Evolutionary conservation across 1,140 invertebrate genomes (phyloP), one percentile per base, ranked within the genome.

Genomic region (Drosophila azteca): DNA sequence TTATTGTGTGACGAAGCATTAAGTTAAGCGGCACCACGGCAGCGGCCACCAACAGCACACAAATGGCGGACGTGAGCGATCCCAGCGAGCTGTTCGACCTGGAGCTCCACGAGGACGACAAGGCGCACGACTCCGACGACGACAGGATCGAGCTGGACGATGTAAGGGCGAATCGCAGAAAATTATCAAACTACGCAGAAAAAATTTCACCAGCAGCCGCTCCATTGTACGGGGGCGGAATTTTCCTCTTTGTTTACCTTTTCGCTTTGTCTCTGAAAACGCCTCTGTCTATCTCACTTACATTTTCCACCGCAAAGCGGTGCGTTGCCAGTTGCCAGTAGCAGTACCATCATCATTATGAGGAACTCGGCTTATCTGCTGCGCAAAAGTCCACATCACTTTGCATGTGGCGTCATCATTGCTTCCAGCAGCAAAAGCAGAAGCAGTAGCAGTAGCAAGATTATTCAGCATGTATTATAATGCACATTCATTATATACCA

Each of bases 91-190:
- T 98, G 91, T 98, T 98, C 92, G 96, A 98, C 93, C 95, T 98
- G 90, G 97, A 98, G 92, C 93, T 98, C 82, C 95, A 96, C 77
- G 94, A 95, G 82, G 93, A 94, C 73, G 96, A 96, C 91, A 93
- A 94, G 72, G 94, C 95, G 67, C 94, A 94, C 79, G 95, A 96
- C 90, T 96, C 96, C 46, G 96, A 97, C 84, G 96, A 96, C 89
- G 96, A 97, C 92, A 95, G 95, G 82, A 96, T 97, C 90, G 96
- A 97, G 91, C 93, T 95, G 75, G 95, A 95, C 92, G 96, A 96
- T 94, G 95, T 96, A 94, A 94, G 75, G 84, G 44, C 13, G 49
- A 22, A 58, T 11, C n/a, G 54, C 54, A 58, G 54, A 41, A 3
- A 52, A 41, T 59, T 35, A 58, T 31, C 26, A 57, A 82, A 78